phyloP scores from a whole-genome alignment of 1,140 invertebrate species.

The Hormaphis cornu region DNA sequence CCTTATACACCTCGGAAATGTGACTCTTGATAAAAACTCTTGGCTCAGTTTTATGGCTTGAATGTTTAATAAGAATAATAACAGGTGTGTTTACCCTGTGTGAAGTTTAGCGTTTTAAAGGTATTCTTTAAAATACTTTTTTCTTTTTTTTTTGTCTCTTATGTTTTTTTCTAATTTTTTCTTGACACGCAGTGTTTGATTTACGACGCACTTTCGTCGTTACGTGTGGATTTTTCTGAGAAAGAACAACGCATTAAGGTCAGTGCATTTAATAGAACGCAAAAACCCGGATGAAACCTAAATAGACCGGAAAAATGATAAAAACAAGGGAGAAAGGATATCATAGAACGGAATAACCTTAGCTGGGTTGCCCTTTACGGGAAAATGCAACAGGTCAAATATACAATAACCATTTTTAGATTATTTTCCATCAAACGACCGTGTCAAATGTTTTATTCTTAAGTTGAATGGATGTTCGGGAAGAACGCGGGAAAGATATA shows the following conservation, averaged over 20 bases:
- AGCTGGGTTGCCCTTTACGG: neutral
- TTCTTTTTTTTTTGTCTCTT: neutral
- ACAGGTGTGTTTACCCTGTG: too few species aligned
- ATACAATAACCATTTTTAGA: too few species aligned
- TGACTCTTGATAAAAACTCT: too few species aligned
- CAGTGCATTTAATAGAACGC: neutral
- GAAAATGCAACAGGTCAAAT: neutral
- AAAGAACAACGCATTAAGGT: conserved; percentile 6
- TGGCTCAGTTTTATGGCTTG: too few species aligned
- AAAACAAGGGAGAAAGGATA: neutral
- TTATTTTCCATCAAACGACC: neutral
- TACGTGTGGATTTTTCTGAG: neutral
- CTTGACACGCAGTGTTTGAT: neutral
- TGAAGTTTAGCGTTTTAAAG: conserved; percentile 2
- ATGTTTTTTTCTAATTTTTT: too few species aligned
- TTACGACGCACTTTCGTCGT: neutral
- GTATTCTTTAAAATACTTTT: neutral
- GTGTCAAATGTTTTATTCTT: neutral
- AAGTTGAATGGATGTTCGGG: too few species aligned
- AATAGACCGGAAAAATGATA: neutral
- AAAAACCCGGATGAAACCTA: neutral
- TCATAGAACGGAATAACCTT: neutral
- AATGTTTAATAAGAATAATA: too few species aligned
- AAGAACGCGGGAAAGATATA: too few species aligned
- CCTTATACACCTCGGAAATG: too few species aligned